Base-by-base conservation (phyloP, 2,888 invertebrate species). In the Drosophila quasianomalipes region DNA sequence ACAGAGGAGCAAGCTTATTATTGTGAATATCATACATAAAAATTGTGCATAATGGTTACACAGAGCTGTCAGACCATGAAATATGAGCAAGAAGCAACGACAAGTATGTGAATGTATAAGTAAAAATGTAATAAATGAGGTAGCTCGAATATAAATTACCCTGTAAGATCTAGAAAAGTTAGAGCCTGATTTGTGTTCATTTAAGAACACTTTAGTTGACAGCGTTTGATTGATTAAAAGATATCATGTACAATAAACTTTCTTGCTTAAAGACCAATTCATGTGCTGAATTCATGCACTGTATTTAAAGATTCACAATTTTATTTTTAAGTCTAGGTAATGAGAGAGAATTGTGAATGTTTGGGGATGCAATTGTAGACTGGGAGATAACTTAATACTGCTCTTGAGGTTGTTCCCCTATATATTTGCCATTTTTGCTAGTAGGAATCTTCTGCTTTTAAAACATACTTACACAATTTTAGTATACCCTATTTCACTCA, bases 1-100 rank as follows among this genome's bases (percentile, higher is more conserved):
- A 16, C 54, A 14, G 47, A 49, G 41, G 52, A 68, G 52, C 51
- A 64, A 73, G 77, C 67, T 76, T 74, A 66, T 76, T 61, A 66
- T 59, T 57, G 39, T 57, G 14, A n/a, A 60, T 70, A 76, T 66
- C 77, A 78, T 35, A 59, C 64, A 74, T 51, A 61, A 22, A 41
- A 49, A 59, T 63, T 74, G 68, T 74, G 68, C 75, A 76, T 54
- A 65, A 66, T 30, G 41, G 44, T 53, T 41, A 28, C 10, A 33
- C 44, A 26, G 30, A 51, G 44, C 74, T 72, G 47, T 65, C 74
- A 41, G 52, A 74, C 47, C 41, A 44, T 55, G 37, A 52, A 64
- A 35, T 49, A n/a, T 31, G 10, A 44, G 14, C 16, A 10, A 19
- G 19, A 28, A 65, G 4, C 9, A 33, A 16, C 16, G 37, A 14